Conservation (phyloP, 2,113 vertebrate species). For the Phoxinus phoxinus region DNA sequence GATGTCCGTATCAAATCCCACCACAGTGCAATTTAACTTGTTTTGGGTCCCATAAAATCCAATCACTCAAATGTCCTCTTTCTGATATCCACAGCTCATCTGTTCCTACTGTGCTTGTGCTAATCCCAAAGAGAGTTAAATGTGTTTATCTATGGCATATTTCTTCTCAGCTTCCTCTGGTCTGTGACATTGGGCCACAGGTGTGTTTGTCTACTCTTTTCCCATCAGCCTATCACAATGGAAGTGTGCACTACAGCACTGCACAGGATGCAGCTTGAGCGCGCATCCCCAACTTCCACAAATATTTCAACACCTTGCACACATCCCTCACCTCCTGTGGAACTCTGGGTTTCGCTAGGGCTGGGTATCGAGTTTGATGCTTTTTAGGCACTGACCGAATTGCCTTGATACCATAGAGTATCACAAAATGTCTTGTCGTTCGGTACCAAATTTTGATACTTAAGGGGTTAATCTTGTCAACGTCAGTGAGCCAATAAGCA, state of each 20-base stretch:
- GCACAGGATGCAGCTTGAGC: slow-evolving; percentile 59
- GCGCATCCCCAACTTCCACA: slow-evolving; percentile 12
- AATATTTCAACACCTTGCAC: slow-evolving; percentile 25
- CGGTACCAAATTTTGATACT: too few species aligned
- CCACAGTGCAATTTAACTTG: background rate
- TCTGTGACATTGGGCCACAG: slow-evolving; percentile 87
- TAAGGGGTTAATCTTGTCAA: too few species aligned
- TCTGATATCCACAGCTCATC: slow-evolving; percentile 71
- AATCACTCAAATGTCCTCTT: slow-evolving; percentile 43
- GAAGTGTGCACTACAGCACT: slow-evolving; percentile 40
- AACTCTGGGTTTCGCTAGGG: background rate
- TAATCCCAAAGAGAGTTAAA: slow-evolving; percentile 72
- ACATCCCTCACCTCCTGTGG: background rate
- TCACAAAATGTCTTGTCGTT: too few species aligned
- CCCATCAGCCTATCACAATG: slow-evolving; percentile 46
- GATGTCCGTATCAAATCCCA: slow-evolving; percentile 8
- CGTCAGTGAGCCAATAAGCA: too few species aligned
- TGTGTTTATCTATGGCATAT: slow-evolving; percentile 88
- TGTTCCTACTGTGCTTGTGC: slow-evolving; percentile 85
- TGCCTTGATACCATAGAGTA: too few species aligned
- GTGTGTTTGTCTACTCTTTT: slow-evolving; percentile 83
- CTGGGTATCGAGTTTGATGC: too few species aligned
- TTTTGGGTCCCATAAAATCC: background rate
- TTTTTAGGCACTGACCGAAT: too few species aligned
- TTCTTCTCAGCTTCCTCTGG: slow-evolving; percentile 86